These are phyloP conservation scores for Cosmia trapezina DNA, from an alignment of 2,888 invertebrate genomes.

Conservation along the genomic window DNA sequence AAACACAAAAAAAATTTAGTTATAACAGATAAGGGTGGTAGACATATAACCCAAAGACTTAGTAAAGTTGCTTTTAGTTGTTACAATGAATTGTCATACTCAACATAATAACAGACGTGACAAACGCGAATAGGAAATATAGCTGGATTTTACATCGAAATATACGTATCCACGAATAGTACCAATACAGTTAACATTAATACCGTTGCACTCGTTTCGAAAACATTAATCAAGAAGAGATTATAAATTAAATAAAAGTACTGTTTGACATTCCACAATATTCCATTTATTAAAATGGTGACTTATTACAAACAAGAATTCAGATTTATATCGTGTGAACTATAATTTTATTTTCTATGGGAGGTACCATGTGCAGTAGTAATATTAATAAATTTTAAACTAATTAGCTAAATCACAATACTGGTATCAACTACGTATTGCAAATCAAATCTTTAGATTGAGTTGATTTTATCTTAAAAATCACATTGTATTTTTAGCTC, in stretches of 20 bases:
- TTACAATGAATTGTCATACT: background rate
- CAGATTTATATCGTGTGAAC: constrained; percentile 37
- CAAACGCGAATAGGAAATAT: background rate
- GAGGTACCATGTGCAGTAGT: constrained; percentile 55
- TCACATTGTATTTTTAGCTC: constrained; percentile 78
- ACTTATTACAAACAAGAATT: constrained; percentile 32
- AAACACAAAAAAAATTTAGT: background rate
- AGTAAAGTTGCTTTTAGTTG: too few relatives aligned
- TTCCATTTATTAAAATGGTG: constrained; percentile 24
- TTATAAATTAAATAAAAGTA: constrained; percentile 22
- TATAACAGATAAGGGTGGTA: background rate
- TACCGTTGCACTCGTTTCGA: constrained; percentile 11
- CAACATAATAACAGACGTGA: background rate
- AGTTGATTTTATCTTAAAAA: constrained; percentile 85
- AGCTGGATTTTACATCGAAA: background rate
- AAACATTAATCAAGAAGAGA: constrained; percentile 30
- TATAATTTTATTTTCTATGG: constrained; percentile 53
- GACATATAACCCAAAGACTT: background rate
- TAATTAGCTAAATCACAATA: constrained; percentile 77
- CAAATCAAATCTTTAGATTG: constrained; percentile 86
- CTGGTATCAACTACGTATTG: constrained; percentile 75
- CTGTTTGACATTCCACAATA: constrained; percentile 29
- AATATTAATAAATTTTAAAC: constrained; percentile 79
- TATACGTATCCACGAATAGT: background rate
- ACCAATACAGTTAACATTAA: constrained; percentile 16